Evolutionary conservation across 2,797 vertebrate genomes (phyloP).

Genomic region (Gobionotothen gibberifrons): DNA sequence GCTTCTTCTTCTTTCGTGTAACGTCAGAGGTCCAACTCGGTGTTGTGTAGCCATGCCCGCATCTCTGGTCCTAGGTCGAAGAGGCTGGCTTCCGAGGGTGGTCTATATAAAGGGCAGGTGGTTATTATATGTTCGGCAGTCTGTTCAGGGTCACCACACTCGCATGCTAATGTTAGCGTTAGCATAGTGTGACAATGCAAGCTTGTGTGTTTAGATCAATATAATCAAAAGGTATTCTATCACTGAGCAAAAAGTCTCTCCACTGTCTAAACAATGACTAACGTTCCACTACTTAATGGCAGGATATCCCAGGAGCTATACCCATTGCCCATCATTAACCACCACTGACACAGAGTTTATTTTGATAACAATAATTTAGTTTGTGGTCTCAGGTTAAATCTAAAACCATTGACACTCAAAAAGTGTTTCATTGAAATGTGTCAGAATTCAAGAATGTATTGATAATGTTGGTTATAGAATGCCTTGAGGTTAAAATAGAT

Average conservation of each 20-base stretch:
- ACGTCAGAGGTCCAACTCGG: too few species aligned
- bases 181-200: neutral
- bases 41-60: too few species aligned
- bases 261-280: constrained; percentile 27
- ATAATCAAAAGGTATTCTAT: constrained; percentile 41
- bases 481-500: neutral
- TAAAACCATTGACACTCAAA: constrained; percentile 32
- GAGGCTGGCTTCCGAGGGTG: too few species aligned
- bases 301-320: constrained; percentile 37
- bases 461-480: neutral
- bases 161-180: too few species aligned
- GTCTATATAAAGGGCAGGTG: too few species aligned
- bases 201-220: constrained; percentile 27
- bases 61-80: too few species aligned
- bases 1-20: too few species aligned
- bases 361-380: constrained; percentile 6
- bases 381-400: constrained; percentile 33
- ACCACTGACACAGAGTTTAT: constrained; percentile 23
- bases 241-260: constrained; percentile 23
- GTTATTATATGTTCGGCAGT: too few species aligned
- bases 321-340: constrained; percentile 40
- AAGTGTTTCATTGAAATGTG: neutral
- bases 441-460: neutral
- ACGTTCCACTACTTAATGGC: constrained; percentile 30
- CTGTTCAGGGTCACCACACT: too few species aligned